phyloP scores from a whole-genome alignment of 1,140 invertebrate species.

The Trichonephila inaurata region DNA sequence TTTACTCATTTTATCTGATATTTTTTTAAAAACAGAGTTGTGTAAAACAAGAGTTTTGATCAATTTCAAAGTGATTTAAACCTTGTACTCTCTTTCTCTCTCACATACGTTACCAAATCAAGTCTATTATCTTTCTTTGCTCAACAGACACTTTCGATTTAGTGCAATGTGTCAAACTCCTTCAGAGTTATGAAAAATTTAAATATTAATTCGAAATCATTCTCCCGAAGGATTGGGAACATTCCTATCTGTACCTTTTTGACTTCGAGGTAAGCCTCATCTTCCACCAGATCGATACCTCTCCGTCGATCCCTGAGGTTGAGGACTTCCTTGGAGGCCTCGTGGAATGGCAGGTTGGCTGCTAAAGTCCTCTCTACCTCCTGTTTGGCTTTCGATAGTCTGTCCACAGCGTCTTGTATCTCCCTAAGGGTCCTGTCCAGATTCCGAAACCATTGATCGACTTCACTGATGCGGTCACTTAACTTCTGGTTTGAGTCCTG shows the following conservation, averaged over 20 bases:
- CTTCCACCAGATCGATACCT: constrained; percentile 65
- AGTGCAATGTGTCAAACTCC: too few relatives aligned
- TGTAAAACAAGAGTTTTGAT: too few relatives aligned
- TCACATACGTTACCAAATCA: too few relatives aligned
- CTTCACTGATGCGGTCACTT: constrained; percentile 61
- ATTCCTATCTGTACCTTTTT: constrained; percentile 44
- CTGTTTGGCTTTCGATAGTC: constrained; percentile 45
- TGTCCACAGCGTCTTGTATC: constrained; percentile 33
- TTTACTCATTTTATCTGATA: too few relatives aligned
- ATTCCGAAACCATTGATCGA: constrained; percentile 70
- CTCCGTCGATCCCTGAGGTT: constrained; percentile 52
- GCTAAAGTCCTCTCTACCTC: constrained; percentile 38
- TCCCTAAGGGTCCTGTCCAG: constrained; percentile 53
- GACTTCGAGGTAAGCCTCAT: constrained; percentile 52
- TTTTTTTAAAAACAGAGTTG: too few relatives aligned
- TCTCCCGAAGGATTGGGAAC: too few relatives aligned
- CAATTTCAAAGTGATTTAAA: too few relatives aligned
- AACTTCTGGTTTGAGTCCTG: constrained; percentile 67
- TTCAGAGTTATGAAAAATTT: too few relatives aligned
- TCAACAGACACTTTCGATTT: too few relatives aligned
- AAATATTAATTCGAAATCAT: too few relatives aligned
- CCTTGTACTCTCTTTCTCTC: too few relatives aligned
- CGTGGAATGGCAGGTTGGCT: constrained; percentile 37
- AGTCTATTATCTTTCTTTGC: too few relatives aligned
- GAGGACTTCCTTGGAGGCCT: constrained; percentile 58